Conservation (phyloP, 2,888 invertebrate genomes). For the Chymomyza procnemis region DNA sequence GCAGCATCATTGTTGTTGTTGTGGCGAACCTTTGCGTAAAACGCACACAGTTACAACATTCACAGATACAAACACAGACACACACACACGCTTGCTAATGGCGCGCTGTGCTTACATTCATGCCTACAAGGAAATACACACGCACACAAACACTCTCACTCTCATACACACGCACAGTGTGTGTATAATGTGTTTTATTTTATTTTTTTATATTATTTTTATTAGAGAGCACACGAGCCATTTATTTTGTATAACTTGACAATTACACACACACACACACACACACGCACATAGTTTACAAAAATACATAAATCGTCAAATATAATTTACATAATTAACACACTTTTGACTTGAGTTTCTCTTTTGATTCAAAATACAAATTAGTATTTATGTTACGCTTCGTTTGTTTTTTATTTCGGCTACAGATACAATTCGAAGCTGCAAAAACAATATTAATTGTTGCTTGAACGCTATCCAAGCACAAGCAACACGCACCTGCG, state of each 20-base stretch:
- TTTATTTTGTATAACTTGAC: slow-evolving; percentile 39
- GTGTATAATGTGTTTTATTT: slow-evolving; percentile 27
- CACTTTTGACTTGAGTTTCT: neutral
- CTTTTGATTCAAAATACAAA: neutral
- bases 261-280: slow-evolving; percentile 24
- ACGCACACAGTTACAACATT: slow-evolving; percentile 24
- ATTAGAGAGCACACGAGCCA: slow-evolving; percentile 45
- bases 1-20: slow-evolving; percentile 38
- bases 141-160: neutral
- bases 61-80: slow-evolving; percentile 20
- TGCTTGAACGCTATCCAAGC: neutral
- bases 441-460: neutral
- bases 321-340: neutral
- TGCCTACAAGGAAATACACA: slow-evolving; percentile 55
- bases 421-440: neutral
- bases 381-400: neutral
- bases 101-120: slow-evolving; percentile 50
- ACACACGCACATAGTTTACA: too few relatives aligned
- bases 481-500: neutral
- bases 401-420: neutral
- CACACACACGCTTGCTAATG: slow-evolving; percentile 50
- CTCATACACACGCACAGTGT: slow-evolving; percentile 23
- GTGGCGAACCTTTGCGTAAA: slow-evolving; percentile 44
- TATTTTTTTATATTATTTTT: slow-evolving; percentile 34
- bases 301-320: neutral